These are phyloP conservation scores for Papilio elwesi DNA, from an alignment of 2,888 invertebrate genomes.

Conservation along the genomic window DNA sequence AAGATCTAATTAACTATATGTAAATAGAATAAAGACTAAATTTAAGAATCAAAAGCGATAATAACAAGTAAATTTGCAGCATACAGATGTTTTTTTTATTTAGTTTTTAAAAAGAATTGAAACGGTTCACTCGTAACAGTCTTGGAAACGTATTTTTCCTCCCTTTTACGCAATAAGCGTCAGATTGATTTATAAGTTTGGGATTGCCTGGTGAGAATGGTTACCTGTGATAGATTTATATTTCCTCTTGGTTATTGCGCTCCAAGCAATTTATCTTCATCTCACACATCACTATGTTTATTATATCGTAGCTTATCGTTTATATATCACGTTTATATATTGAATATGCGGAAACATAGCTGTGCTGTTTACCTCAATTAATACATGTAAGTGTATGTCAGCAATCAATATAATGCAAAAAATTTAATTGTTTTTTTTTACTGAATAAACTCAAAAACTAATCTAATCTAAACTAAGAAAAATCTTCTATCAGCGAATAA, in stretches of 20 bases:
- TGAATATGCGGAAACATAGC: no score
- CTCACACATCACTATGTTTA: constrained; percentile 15
- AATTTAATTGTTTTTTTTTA: no score
- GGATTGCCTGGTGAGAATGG: constrained; percentile 29
- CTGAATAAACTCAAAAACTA: no score
- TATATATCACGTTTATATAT: background rate
- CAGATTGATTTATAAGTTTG: constrained; percentile 37
- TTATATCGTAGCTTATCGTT: constrained; percentile 5
- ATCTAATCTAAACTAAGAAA: no score
- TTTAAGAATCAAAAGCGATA: no score
- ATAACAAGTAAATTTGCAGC: background rate
- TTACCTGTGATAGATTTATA: constrained; percentile 36
- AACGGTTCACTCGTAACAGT: background rate
- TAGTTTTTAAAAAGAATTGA: background rate
- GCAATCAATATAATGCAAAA: no score
- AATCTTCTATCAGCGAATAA: no score
- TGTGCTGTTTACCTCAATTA: no score
- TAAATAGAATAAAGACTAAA: no score
- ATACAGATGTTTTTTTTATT: background rate
- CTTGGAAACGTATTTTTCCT: constrained; percentile 25
- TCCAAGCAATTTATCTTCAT: constrained; percentile 32
- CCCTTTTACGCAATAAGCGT: constrained; percentile 33
- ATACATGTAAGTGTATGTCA: no score
- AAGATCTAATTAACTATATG: no score
- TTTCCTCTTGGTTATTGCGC: constrained; percentile 33